Percentiles rank a stretch among this genome's conserved stretches.
These are phyloP conservation scores for Perca fluviatilis DNA, from an alignment of 2,113 vertebrate genomes.

Conservation along the genomic window DNA sequence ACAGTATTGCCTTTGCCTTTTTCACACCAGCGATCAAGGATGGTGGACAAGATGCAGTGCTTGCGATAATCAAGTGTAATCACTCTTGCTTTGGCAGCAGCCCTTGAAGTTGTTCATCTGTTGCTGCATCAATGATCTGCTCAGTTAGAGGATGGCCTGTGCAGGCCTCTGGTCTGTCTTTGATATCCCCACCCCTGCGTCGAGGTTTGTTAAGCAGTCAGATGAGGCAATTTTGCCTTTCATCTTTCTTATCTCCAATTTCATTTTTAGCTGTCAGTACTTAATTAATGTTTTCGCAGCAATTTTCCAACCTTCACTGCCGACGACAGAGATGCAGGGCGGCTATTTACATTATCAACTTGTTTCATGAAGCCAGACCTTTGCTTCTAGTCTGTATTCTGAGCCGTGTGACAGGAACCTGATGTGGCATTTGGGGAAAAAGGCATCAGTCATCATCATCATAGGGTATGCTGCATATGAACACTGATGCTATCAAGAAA, in stretches of 20 bases:
- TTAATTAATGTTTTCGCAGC: conserved; percentile 80
- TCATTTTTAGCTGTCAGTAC: conserved; percentile 70
- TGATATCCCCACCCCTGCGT: conserved; percentile 66
- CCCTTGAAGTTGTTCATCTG: conserved; percentile 70
- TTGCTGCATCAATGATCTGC: conserved; percentile 67
- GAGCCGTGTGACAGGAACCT: conserved; percentile 43
- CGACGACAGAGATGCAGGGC: conserved; percentile 58
- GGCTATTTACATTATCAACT: conserved; percentile 68
- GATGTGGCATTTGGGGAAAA: conserved; percentile 59
- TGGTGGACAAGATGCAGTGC: conserved; percentile 54
- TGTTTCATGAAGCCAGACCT: conserved; percentile 54
- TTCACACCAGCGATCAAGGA: conserved; percentile 50
- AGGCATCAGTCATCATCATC: conserved; percentile 45
- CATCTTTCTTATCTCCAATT: conserved; percentile 72
- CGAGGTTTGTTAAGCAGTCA: conserved; percentile 70
- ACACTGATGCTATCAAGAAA: conserved; percentile 53
- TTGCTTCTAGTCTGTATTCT: conserved; percentile 59
- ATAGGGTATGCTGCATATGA: conserved; percentile 30
- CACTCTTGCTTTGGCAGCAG: conserved; percentile 52
- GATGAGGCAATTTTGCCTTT: conserved; percentile 73
- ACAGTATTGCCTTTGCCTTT: conserved; percentile 48
- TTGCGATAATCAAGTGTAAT: conserved; percentile 72
- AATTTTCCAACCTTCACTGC: conserved; percentile 71
- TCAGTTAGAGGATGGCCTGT: conserved; percentile 51
- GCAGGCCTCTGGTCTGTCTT: conserved; percentile 67